Percentiles rank a stretch among this genome's conserved stretches.
These are phyloP conservation scores for Lipophrys pholis DNA, from an alignment of 2,113 vertebrate species.

Conservation along the genomic window DNA sequence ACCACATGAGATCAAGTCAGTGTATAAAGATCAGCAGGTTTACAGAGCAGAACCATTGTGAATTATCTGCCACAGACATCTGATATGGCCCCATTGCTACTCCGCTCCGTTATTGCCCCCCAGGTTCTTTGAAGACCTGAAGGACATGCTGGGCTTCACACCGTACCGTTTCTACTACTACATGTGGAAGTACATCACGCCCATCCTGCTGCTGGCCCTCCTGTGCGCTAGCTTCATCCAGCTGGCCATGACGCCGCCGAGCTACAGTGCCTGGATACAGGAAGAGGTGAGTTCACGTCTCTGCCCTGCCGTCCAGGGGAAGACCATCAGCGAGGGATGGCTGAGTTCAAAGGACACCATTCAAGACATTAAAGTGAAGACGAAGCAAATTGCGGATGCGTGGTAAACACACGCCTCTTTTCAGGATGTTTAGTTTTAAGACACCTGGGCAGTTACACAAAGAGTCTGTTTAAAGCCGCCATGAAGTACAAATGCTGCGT, in stretches of 20 bases:
- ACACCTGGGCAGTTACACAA: neutral
- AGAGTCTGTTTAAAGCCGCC: slow-evolving; percentile 28
- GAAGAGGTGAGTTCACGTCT: slow-evolving; percentile 85
- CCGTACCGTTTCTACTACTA: slow-evolving; percentile 95
- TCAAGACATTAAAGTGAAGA: neutral
- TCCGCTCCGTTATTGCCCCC: neutral
- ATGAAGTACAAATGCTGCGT: neutral
- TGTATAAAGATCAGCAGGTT: slow-evolving; percentile 2
- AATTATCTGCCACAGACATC: slow-evolving; percentile 21
- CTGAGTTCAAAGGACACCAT: slow-evolving; percentile 41
- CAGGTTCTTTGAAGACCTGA: slow-evolving; percentile 97
- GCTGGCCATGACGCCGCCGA: slow-evolving; percentile 91
- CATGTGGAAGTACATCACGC: slow-evolving; percentile 97
- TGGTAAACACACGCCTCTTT: slow-evolving; percentile 40
- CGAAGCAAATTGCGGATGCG: neutral
- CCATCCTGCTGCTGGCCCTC: slow-evolving; percentile 88
- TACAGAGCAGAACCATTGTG: slow-evolving; percentile 25
- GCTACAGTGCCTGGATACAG: slow-evolving; percentile 95
- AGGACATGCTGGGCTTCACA: slow-evolving; percentile 96
- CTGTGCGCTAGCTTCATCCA: slow-evolving; percentile 89
- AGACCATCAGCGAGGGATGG: too few species aligned
- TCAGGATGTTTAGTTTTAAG: slow-evolving; percentile 47
- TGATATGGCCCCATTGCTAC: slow-evolving; percentile 41
- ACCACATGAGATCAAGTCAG: neutral
- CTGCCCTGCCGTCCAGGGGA: neutral